Conservation (phyloP, 2,888 invertebrate genomes). For the Bedellia somnulentella region DNA sequence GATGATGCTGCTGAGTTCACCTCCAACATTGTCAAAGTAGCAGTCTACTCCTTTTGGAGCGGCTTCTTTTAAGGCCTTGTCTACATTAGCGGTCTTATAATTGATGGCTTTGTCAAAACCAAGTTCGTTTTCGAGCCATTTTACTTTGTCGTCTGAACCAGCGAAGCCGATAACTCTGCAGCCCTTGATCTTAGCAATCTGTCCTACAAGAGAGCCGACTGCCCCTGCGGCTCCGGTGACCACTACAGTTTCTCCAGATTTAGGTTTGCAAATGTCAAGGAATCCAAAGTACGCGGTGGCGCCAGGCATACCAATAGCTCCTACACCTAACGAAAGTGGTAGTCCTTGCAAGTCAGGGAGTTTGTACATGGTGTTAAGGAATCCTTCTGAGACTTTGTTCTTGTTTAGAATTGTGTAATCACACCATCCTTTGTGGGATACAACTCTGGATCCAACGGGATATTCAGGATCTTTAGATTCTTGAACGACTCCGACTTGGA, state of each 20-base stretch:
- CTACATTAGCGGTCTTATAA: slow-evolving; percentile 66
- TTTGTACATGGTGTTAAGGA: slow-evolving; percentile 5
- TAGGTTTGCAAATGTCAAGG: slow-evolving; percentile 61
- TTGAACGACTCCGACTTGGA: slow-evolving; percentile 3
- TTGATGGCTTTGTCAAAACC: slow-evolving; percentile 73
- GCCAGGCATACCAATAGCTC: slow-evolving; percentile 64
- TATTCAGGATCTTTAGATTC: slow-evolving; percentile 32
- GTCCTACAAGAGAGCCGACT: slow-evolving; percentile 67
- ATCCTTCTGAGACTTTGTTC: background rate
- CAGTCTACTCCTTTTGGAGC: slow-evolving; percentile 73
- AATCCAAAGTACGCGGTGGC: slow-evolving; percentile 68
- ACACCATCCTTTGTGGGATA: slow-evolving; percentile 64
- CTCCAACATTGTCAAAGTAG: slow-evolving; percentile 77
- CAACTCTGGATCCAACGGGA: slow-evolving; percentile 56
- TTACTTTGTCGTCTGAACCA: slow-evolving; percentile 70
- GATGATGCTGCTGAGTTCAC: slow-evolving; percentile 52
- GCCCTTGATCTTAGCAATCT: slow-evolving; percentile 69
- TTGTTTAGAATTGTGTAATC: slow-evolving; percentile 24
- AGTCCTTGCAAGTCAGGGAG: slow-evolving; percentile 42
- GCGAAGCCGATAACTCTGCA: slow-evolving; percentile 68
- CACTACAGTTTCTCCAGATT: slow-evolving; percentile 64
- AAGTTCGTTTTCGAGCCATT: slow-evolving; percentile 65
- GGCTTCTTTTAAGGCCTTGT: slow-evolving; percentile 56
- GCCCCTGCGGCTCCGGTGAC: slow-evolving; percentile 68
- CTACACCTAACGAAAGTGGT: slow-evolving; percentile 47